Evolutionary conservation across 2,797 vertebrate species (phyloP), one percentile per base, ranked within the genome.

Genomic region (Phrynocephalus vlangalii): DNA sequence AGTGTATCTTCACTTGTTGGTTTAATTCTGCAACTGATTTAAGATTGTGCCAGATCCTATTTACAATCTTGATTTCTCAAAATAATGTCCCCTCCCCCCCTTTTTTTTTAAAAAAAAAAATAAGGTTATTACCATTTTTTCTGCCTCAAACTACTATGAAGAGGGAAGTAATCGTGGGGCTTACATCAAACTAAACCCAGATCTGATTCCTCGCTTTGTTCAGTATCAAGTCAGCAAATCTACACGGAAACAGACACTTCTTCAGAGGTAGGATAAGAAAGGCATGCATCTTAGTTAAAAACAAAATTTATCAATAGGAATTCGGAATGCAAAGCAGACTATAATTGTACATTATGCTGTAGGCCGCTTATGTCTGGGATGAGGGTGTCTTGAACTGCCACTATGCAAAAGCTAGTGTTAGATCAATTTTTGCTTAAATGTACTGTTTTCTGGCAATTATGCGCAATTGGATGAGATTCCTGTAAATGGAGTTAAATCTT

Each of bases 141-240:
- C 99, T 60, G 99, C 99, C 0, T 99, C 99, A n/a, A 99, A 99
- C 96, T 99, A 99, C 90, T 99, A 99, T 0, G 98, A 98, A 94
- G 98, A 98, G 89, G 98, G 98, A 91, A 99, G 99, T 93, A 99
- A 99, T 95, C 97, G 98, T 0, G 99, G 99, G 0, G 99, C 99
- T 0, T 99, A 99, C 89, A 93, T 99, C 92, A 99, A 97, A 95
- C 91, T 99, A 93, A 97, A 97, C 20, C 96, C 95, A n/a, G 97
- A 97, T 48, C 93, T 97, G 71, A 89, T 90, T 4, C 98, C 98
- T 9, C 98, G 96, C 1, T 99, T 99, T 94, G 98, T 98, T 93
- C 98, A 99, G 95, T 99, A 98, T 91, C 99, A 97, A 97, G 97
- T 98, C 93, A 98, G 97, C 94, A 97, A 95, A 89, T 71, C 94